Percentiles rank a stretch among this genome's conserved stretches.
phyloP scores from a whole-genome alignment of 1,140 invertebrate genomes.

The Drosophila asahinai region DNA sequence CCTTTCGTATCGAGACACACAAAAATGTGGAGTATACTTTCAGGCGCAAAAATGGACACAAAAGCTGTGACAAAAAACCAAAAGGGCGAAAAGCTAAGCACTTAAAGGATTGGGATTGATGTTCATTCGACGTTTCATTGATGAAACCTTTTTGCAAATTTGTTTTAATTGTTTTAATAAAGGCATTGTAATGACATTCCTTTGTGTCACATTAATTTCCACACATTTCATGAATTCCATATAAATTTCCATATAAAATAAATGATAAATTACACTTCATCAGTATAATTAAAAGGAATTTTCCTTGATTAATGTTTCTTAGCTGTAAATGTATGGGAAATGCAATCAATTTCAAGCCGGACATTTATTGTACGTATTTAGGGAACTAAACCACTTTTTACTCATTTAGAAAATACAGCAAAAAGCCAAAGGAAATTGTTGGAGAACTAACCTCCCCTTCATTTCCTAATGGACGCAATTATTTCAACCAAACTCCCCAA shows the following conservation, averaged over 20 bases:
- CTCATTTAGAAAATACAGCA: neutral
- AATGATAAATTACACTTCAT: neutral
- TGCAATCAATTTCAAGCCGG: neutral
- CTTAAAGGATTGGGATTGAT: conserved; percentile 20
- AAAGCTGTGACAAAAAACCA: conserved; percentile 1
- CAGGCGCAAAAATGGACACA: conserved; percentile 1
- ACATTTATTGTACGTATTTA: neutral
- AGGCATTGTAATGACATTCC: neutral
- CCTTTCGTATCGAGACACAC: conserved; percentile 9
- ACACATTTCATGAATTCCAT: too few species aligned
- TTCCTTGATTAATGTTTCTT: neutral
- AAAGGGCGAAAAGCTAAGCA: conserved; percentile 11
- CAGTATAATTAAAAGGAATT: neutral
- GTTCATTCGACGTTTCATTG: too few species aligned
- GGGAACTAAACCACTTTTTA: neutral
- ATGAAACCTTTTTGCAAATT: conserved; percentile 7
- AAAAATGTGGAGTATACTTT: conserved; percentile 21
- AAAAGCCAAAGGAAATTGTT: neutral
- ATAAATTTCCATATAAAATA: too few species aligned
- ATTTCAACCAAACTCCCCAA: neutral
- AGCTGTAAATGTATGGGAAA: neutral
- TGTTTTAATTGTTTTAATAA: neutral
- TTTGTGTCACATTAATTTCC: neutral
- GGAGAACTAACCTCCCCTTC: neutral
- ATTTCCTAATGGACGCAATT: neutral